phyloP scores from a whole-genome alignment of 2,888 invertebrate species.

The Isoperla grammatica region DNA sequence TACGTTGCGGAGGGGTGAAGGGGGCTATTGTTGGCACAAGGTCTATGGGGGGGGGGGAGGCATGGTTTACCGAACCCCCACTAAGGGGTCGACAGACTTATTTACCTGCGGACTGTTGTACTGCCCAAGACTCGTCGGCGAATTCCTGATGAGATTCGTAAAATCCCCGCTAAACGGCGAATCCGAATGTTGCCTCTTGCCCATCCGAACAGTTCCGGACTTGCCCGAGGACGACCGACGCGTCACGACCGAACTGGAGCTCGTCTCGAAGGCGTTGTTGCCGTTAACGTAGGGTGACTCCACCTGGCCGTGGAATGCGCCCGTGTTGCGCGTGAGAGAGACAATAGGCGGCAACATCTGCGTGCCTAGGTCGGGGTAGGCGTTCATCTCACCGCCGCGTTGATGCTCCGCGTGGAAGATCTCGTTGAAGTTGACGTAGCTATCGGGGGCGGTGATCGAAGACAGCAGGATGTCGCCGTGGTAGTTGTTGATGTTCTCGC shows the following conservation, averaged over 20 bases:
- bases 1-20: too few relatives aligned
- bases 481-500: background rate
- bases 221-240: background rate
- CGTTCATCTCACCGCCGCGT: background rate
- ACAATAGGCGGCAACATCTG: background rate
- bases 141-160: constrained; percentile 42
- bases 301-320: background rate
- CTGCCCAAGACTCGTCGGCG: constrained; percentile 41
- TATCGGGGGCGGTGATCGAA: background rate
- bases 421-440: background rate
- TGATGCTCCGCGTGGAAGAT: background rate
- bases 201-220: background rate
- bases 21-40: too few relatives aligned
- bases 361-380: too few relatives aligned
- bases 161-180: constrained; percentile 38
- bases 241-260: background rate
- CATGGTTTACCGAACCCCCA: too few relatives aligned
- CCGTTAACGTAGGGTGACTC: background rate
- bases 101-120: constrained; percentile 2
- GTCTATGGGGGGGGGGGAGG: too few relatives aligned
- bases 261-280: background rate
- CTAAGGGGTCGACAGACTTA: too few relatives aligned
- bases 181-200: background rate
- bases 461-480: background rate
- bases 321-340: background rate